Evolutionary conservation across 1,140 invertebrate species (phyloP).

Genomic region (Globodera rostochiensis): DNA sequence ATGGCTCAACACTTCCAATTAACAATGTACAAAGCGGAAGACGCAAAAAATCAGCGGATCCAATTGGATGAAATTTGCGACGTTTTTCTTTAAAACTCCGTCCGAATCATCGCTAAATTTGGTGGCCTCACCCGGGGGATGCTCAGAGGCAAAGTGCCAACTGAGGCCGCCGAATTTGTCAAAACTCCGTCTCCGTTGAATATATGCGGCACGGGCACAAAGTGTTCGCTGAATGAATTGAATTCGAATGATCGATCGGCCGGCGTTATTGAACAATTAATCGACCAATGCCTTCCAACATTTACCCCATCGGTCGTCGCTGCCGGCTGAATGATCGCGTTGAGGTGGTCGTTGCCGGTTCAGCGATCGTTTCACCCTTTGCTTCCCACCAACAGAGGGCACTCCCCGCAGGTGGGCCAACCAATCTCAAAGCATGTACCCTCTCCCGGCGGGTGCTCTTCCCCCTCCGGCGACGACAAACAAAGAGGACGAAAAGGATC

Average conservation of each 20-base stretch:
- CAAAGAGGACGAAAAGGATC: not conserved
- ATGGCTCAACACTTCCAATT: no score
- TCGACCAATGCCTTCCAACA: no score
- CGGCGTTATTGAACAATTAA: no score
- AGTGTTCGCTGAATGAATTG: not conserved
- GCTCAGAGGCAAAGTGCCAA: not conserved
- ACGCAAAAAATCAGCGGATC: no score
- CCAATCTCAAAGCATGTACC: not conserved
- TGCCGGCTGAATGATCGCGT: no score
- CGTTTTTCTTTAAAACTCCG: not conserved
- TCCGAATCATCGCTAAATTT: not conserved
- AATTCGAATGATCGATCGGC: not conserved
- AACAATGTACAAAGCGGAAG: no score
- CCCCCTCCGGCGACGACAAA: not conserved
- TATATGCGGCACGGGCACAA: not conserved
- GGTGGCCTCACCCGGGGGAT: not conserved
- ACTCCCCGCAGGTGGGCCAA: not conserved
- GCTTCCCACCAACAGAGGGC: not conserved
- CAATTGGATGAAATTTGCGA: no score
- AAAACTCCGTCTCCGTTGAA: not conserved
- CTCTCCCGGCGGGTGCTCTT: not conserved
- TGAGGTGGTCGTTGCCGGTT: no score
- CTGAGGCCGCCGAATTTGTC: not conserved
- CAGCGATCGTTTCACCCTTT: not conserved
- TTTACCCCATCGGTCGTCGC: no score